These are phyloP conservation scores for Psilopsiagon aurifrons DNA, from an alignment of 2,113 vertebrate species.

Conservation along the genomic window DNA sequence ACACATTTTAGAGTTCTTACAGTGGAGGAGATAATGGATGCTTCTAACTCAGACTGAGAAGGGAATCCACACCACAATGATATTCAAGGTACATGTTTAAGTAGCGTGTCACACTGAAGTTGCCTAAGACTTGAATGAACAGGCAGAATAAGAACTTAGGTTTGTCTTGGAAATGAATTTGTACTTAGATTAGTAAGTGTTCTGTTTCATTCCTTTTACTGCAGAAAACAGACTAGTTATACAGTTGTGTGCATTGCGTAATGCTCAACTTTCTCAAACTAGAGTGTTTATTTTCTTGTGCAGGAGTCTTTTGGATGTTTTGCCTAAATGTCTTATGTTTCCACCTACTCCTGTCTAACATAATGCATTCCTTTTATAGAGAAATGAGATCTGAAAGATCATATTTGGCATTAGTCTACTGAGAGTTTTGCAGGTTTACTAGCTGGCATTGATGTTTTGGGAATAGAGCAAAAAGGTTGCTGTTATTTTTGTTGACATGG, in stretches of 20 bases:
- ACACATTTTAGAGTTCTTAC: not conserved
- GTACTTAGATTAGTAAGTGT: not conserved
- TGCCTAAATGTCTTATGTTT: slow-evolving; percentile 25
- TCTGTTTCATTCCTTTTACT: not conserved
- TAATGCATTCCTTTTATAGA: slow-evolving; percentile 12
- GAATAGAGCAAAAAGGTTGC: not conserved
- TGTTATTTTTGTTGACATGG: slow-evolving; percentile 26
- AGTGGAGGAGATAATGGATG: not conserved
- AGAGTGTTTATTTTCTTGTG: slow-evolving; percentile 22
- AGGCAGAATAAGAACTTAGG: not conserved
- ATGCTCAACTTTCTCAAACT: not conserved
- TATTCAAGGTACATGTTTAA: not conserved
- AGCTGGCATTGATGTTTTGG: not conserved
- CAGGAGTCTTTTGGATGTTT: slow-evolving; percentile 7
- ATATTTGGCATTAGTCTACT: not conserved
- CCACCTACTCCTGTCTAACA: slow-evolving; percentile 12
- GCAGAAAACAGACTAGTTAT: not conserved
- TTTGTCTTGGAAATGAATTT: not conserved
- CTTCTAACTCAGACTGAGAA: not conserved
- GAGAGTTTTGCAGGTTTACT: not conserved
- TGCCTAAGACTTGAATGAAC: not conserved
- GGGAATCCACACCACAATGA: not conserved
- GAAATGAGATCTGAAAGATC: slow-evolving; percentile 2
- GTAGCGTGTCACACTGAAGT: not conserved
- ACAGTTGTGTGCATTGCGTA: not conserved